Conservation (phyloP, 2,888 invertebrate species). For the Adelognathus sp. region DNA sequence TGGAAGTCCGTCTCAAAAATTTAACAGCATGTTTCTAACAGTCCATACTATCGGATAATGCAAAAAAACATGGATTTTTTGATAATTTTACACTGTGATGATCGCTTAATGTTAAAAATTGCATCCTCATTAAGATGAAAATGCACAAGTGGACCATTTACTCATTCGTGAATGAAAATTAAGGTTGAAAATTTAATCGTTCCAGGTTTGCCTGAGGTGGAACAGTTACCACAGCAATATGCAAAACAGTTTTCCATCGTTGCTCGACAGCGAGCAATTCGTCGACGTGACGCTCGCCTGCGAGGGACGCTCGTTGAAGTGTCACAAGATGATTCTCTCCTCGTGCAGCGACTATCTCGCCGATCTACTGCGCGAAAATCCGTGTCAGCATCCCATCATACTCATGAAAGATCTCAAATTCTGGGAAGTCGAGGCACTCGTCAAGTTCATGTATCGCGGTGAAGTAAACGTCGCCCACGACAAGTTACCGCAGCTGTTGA, state of each 20-base stretch:
- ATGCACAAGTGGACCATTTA: too few relatives aligned
- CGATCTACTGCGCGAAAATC: slow-evolving; percentile 90
- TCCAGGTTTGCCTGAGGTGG: slow-evolving; percentile 90
- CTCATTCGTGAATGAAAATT: not conserved
- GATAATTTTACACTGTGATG: too few relatives aligned
- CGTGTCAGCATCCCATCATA: slow-evolving; percentile 93
- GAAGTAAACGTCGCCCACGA: slow-evolving; percentile 94
- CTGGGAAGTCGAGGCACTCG: slow-evolving; percentile 92
- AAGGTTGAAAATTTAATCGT: slow-evolving; percentile 11
- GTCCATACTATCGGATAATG: too few relatives aligned
- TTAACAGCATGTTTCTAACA: too few relatives aligned
- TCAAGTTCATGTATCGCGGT: slow-evolving; percentile 95
- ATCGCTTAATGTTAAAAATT: too few relatives aligned
- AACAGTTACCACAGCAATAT: slow-evolving; percentile 92
- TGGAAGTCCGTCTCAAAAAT: too few relatives aligned
- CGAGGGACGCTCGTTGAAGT: slow-evolving; percentile 92
- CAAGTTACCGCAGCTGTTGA: slow-evolving; percentile 90
- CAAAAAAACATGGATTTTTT: too few relatives aligned
- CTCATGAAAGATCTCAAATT: slow-evolving; percentile 92
- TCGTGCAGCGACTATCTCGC: slow-evolving; percentile 94
- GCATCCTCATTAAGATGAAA: too few relatives aligned
- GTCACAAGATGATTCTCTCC: slow-evolving; percentile 93
- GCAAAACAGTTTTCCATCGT: slow-evolving; percentile 89
- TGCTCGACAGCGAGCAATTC: slow-evolving; percentile 90
- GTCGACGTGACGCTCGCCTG: slow-evolving; percentile 95